Evolutionary conservation across 35 echinoderm and acorn worm species (phyloP).

Genomic region (Ophiothrix spiculata): DNA sequence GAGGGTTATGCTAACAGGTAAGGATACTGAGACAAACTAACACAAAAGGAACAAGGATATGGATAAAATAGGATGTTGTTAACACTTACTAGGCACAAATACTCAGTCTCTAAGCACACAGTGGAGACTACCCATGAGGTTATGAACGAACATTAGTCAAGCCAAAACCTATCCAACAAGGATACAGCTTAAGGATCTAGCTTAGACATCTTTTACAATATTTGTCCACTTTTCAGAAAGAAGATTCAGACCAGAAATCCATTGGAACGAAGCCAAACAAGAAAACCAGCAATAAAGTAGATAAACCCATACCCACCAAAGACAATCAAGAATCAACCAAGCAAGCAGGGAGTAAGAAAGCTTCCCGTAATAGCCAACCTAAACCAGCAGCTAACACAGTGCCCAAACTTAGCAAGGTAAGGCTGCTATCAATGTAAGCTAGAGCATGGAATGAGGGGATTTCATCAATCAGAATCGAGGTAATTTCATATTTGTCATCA

Average conservation of each 20-base stretch:
- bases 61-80: no score
- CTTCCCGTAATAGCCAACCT: neutral
- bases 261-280: neutral
- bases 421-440: neutral
- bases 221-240: no score
- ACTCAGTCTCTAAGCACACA: no score
- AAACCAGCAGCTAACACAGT: neutral
- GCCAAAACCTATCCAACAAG: no score
- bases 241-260: neutral
- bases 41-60: no score
- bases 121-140: no score
- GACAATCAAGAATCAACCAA: neutral
- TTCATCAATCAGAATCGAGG: neutral
- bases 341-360: neutral
- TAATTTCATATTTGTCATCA: neutral
- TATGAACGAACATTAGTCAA: no score
- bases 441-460: neutral
- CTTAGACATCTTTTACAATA: no score
- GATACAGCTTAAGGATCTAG: no score
- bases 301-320: neutral
- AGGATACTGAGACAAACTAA: no score
- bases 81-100: no score
- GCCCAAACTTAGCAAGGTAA: slow-evolving; percentile 30
- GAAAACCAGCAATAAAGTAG: neutral
- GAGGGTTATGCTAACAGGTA: no score